Percentiles rank a stretch among this genome's conserved stretches.
Conservation (phyloP, 2,113 vertebrate genomes). For the Podarcis muralis region DNA sequence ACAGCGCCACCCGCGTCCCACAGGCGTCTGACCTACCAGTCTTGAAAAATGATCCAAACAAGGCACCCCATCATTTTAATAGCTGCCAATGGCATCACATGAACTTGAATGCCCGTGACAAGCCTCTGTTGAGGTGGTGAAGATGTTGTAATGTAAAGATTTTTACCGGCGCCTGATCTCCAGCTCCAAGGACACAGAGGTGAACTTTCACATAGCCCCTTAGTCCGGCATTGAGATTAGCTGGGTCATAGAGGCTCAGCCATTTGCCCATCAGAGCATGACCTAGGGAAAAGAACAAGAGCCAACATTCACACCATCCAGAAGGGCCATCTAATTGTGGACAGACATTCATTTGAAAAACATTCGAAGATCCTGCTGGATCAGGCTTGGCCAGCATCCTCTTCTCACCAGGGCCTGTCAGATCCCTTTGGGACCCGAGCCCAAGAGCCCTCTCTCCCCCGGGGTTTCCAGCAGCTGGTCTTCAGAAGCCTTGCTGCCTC, state of each 20-base stretch:
- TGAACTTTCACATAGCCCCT: slow-evolving; percentile 73
- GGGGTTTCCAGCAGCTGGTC: too few relatives aligned
- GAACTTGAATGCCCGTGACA: neutral
- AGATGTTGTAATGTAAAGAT: neutral
- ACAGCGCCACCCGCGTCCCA: too few relatives aligned
- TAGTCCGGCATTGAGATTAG: slow-evolving; percentile 40
- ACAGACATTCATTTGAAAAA: neutral
- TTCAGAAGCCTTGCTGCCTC: too few relatives aligned
- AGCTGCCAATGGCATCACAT: neutral
- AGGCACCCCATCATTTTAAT: neutral
- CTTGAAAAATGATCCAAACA: neutral
- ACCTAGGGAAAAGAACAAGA: slow-evolving; percentile 43
- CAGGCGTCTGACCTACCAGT: too few relatives aligned
- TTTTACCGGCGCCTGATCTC: slow-evolving; percentile 64
- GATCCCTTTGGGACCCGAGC: too few relatives aligned
- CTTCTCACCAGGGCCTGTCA: too few relatives aligned
- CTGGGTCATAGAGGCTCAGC: slow-evolving; percentile 67
- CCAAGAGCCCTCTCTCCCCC: too few relatives aligned
- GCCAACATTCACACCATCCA: neutral
- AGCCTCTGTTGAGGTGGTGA: too few relatives aligned
- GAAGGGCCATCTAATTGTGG: neutral
- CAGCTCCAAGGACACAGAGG: slow-evolving; percentile 61
- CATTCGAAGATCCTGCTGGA: too few relatives aligned
- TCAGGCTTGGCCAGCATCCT: too few relatives aligned
- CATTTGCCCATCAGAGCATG: slow-evolving; percentile 66